phyloP scores from a whole-genome alignment of 2,113 vertebrate species.

The Nothoprocta perdicaria region DNA sequence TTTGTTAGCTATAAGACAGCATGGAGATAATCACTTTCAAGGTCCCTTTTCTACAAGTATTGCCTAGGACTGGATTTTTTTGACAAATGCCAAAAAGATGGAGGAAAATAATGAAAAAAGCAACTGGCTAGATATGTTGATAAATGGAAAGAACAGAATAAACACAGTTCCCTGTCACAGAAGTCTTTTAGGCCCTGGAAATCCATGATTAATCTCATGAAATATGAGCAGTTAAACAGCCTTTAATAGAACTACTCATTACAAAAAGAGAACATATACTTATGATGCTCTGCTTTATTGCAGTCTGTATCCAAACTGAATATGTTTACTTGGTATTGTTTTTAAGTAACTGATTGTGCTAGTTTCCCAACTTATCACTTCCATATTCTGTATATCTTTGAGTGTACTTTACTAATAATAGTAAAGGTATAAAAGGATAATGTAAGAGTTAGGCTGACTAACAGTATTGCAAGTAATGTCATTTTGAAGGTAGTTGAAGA shows the following conservation, averaged over 20 bases:
- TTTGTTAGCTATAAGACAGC: not conserved
- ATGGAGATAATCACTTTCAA: not conserved
- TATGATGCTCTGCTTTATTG: not conserved
- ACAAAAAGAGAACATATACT: not conserved
- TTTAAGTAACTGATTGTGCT: not conserved
- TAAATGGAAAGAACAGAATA: not conserved
- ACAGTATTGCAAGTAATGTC: constrained; percentile 31
- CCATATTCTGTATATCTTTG: not conserved
- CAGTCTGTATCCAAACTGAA: not conserved
- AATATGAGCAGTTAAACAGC: not conserved
- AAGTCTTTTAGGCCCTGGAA: not conserved
- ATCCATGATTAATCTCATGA: not conserved
- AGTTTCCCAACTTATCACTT: not conserved
- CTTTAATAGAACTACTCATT: not conserved
- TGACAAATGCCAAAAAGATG: not conserved
- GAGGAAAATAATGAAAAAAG: not conserved
- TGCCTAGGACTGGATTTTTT: not conserved
- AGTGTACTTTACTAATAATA: not conserved
- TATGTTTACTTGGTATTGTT: not conserved
- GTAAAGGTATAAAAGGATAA: constrained; percentile 5
- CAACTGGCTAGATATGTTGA: not conserved
- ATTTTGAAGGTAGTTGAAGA: constrained; percentile 31
- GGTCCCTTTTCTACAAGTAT: not conserved
- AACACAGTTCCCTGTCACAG: not conserved
- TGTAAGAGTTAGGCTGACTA: not conserved